Evolutionary conservation across 2,797 vertebrate genomes (phyloP), one percentile per base, ranked within the genome.

Genomic region (Sebastes dallii): DNA sequence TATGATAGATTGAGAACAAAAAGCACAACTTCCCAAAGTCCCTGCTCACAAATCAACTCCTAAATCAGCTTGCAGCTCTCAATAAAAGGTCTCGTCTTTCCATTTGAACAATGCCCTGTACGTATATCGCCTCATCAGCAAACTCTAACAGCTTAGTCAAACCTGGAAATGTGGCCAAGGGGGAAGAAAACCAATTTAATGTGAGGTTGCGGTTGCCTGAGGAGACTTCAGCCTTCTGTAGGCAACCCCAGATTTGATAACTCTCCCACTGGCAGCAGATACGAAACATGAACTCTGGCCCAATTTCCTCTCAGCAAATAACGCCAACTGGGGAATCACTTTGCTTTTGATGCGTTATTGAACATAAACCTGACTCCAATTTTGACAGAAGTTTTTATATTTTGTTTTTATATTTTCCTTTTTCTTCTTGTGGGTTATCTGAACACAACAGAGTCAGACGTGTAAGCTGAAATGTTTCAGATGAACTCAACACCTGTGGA

Each of bases 131-230:
- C 14, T 64, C 61, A 27, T 82, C 62, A 76, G 84, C 66, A 66
- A 36, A 34, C 61, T 66, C 50, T 4, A 75, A 73, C 64, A 72
- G 76, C 85, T 79, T 77, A 89, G 75, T 88, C 83, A 65, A 82
- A 88, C 81, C 82, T 87, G 80, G 83, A 72, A 59, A 71, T 11
- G 14, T 39, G 71, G 72, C 77, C 32, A 12, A 50, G 42, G 13
- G 13, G 55, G 50, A 78, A 72, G 30, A 36, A 34, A 83, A 55
- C 39, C 52, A 60, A 30, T 77, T 68, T 68, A 60, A 79, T 77
- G 69, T 32, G 34, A 72, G 59, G 59, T 16, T 61, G 78, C 34
- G 54, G 74, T 82, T 69, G 52, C 66, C 72, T 72, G 73, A 69
- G 24, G 77, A 72, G 70, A 70, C 22, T 46, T 66, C 66, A 67